These are phyloP conservation scores for Zaprionus ghesquierei DNA, from an alignment of 1,140 invertebrate species.

Conservation along the genomic window DNA sequence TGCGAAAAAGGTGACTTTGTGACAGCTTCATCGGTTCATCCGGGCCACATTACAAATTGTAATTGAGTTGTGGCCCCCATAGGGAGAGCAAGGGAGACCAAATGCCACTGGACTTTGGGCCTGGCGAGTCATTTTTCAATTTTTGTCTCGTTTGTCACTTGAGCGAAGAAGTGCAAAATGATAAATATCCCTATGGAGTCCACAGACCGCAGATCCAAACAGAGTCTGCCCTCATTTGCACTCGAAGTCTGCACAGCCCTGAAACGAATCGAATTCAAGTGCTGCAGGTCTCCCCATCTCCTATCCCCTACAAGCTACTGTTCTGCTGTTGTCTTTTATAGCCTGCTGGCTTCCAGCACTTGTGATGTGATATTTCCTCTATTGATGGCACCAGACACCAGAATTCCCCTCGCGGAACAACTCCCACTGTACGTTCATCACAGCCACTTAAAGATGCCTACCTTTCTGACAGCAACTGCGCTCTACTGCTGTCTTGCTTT, in stretches of 20 bases:
- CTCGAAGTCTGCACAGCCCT: slow-evolving; percentile 34
- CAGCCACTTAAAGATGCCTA: slow-evolving; percentile 53
- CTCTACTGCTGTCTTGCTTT: not conserved
- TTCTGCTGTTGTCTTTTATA: slow-evolving; percentile 61
- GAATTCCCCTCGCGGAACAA: not conserved
- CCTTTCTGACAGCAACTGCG: slow-evolving; percentile 15
- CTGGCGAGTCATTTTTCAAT: slow-evolving; percentile 51
- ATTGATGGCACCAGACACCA: slow-evolving; percentile 46
- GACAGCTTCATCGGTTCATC: slow-evolving; percentile 35
- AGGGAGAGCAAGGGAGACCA: not conserved
- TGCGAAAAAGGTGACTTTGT: slow-evolving; percentile 20
- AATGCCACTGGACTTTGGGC: not conserved
- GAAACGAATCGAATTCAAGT: slow-evolving; percentile 46
- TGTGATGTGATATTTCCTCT: slow-evolving; percentile 67
- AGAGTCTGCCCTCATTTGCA: slow-evolving; percentile 73
- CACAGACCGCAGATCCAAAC: slow-evolving; percentile 11
- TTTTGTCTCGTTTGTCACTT: slow-evolving; percentile 52
- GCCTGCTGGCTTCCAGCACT: slow-evolving; percentile 45
- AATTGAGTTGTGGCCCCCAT: slow-evolving; percentile 30
- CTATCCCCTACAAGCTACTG: not conserved
- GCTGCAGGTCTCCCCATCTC: slow-evolving; percentile 17
- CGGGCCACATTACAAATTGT: slow-evolving; percentile 37
- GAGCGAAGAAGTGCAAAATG: slow-evolving; percentile 62
- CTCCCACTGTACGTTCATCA: slow-evolving; percentile 56
- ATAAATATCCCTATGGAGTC: slow-evolving; percentile 53